A percentile compares a stretch with the other conserved stretches of the same genome.
Evolutionary conservation across 2,113 vertebrate genomes (phyloP).

Genomic region (Menidia beryllina): DNA sequence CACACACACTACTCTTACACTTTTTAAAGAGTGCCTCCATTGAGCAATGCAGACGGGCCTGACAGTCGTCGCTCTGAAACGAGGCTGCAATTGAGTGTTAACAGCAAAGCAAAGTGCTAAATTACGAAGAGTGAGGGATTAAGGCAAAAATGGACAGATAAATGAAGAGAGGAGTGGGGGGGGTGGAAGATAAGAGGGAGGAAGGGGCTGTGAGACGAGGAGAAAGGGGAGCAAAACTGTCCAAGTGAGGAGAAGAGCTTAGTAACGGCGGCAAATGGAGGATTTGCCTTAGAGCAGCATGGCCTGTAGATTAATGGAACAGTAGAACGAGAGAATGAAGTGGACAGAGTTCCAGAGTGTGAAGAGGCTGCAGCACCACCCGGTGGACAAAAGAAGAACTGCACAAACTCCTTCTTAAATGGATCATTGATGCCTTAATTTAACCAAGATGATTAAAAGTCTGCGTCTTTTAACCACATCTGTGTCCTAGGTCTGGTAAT

Average conservation of each 20-base stretch:
- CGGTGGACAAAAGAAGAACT: constrained; percentile 44
- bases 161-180: constrained; percentile 59
- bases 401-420: not conserved
- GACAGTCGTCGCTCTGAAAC: constrained; percentile 67
- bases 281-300: constrained; percentile 67
- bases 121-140: constrained; percentile 73
- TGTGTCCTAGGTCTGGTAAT: too few species aligned
- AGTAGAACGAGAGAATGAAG: constrained; percentile 2
- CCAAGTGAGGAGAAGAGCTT: constrained; percentile 57
- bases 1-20: constrained; percentile 6
- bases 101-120: constrained; percentile 67
- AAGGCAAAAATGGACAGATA: constrained; percentile 70
- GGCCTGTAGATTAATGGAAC: constrained; percentile 56
- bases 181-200: not conserved
- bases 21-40: constrained; percentile 57
- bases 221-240: constrained; percentile 30
- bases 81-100: constrained; percentile 73
- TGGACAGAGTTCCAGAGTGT: not conserved
- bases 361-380: constrained; percentile 70
- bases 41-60: constrained; percentile 63
- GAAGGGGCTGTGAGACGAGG: constrained; percentile 8
- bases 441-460: too few species aligned
- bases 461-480: too few species aligned
- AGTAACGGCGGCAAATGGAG: constrained; percentile 60
- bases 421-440: too few species aligned